Conservation (phyloP, 1,140 invertebrate genomes). For the Oncopodura yosiiana region DNA sequence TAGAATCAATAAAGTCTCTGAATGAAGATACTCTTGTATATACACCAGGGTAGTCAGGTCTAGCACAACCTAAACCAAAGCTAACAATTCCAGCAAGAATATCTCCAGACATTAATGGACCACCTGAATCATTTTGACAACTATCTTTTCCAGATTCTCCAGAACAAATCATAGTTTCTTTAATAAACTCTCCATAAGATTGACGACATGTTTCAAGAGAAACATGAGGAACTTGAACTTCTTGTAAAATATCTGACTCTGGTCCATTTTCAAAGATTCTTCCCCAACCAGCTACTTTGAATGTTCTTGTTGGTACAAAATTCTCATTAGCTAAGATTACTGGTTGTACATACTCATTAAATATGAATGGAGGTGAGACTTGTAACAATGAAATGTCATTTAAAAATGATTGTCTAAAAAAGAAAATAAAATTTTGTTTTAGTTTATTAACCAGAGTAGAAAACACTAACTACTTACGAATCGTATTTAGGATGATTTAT, state of each 20-base stretch:
- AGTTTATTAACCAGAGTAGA: no score
- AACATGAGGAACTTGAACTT: slow-evolving; percentile 22
- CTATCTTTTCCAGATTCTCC: slow-evolving; percentile 62
- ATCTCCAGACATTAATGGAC: background rate
- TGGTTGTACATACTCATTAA: slow-evolving; percentile 35
- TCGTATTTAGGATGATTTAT: slow-evolving; percentile 4
- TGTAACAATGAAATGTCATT: slow-evolving; percentile 18
- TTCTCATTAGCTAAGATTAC: slow-evolving; percentile 24
- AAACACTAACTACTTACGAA: background rate
- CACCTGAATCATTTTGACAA: slow-evolving; percentile 51
- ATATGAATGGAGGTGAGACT: slow-evolving; percentile 36
- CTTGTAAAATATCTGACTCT: slow-evolving; percentile 11
- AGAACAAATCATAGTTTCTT: slow-evolving; percentile 25
- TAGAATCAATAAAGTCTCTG: no score
- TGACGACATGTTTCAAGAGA: slow-evolving; percentile 11
- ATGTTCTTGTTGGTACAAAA: background rate
- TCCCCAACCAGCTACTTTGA: background rate
- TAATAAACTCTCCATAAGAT: slow-evolving; percentile 12
- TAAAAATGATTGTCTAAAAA: background rate
- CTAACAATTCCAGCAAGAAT: background rate
- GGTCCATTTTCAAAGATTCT: slow-evolving; percentile 6
- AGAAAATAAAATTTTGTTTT: no score
- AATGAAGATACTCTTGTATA: no score
- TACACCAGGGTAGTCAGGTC: no score
- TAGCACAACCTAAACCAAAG: background rate